Base-by-base conservation (phyloP, 2,797 vertebrate genomes). In the Masticophis lateralis region DNA sequence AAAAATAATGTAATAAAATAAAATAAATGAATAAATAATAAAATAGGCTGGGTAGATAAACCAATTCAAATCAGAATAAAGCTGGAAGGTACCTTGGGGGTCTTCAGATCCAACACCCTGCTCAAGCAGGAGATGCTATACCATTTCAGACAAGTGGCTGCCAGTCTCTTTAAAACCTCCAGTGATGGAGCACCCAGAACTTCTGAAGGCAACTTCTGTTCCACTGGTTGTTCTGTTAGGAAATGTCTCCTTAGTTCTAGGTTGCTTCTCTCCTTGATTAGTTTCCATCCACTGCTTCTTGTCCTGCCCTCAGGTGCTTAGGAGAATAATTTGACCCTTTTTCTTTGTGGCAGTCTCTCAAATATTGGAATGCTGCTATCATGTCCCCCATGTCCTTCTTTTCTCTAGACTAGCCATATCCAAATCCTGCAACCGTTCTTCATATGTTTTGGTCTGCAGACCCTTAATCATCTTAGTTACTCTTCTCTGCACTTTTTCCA, bases 121-220 rank as follows among this genome's bases (percentile, higher is more conserved):
- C 14, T 3, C 66, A 74, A 9, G n/a, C 66, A 74, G 66, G n/a
- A 37, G 6, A 37, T 2, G 6, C 66, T 74, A 32, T 9, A 32
- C n/a, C 14, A 74, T 37, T 74, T 74, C 66, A 37, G 66, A 32
- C 66, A 74, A 18, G 6, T 8, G 14, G n/a, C n/a, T 18, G 66
- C 66, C n/a, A 74, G 14, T 32, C 0, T 74, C n/a, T 74, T 74
- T 1, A 32, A 74, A 74, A 8, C 14, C 2, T 37, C 6, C 6
- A 32, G n/a, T 74, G 66, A 3, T 32, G 6, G 2, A 37, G 2
- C n/a, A 37, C 0, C 0, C n/a, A 37, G 6, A 18, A 37, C 6
- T 18, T 74, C 14, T 74, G 66, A 1, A 37, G 14, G n/a, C 6
- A 74, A 18, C 0, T 37, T 37, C 0, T 0, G 28, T 69, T 32